Percentiles rank a stretch among this genome's conserved stretches.
phyloP scores from a whole-genome alignment of 2,888 invertebrate genomes.

The Dasysyrphus tricinctus region DNA sequence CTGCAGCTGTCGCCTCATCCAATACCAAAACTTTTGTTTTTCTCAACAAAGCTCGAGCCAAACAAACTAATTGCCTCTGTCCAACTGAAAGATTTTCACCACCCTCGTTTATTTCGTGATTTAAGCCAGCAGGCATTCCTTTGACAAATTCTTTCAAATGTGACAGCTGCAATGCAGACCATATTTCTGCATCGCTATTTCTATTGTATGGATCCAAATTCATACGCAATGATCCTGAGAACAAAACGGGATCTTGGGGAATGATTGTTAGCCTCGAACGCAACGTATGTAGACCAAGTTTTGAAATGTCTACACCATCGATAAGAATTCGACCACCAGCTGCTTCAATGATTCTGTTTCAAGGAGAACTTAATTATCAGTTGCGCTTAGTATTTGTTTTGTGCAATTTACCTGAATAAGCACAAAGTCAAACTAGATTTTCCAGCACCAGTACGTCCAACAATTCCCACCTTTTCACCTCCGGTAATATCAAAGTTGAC shows the following conservation, averaged over 20 bases:
- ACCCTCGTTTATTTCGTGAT: slow-evolving; percentile 94
- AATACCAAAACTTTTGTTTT: slow-evolving; percentile 93
- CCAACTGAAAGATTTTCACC: slow-evolving; percentile 96
- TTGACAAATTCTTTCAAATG: slow-evolving; percentile 94
- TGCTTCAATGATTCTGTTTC: slow-evolving; percentile 92
- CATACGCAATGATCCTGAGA: slow-evolving; percentile 94
- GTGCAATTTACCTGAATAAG: slow-evolving; percentile 87
- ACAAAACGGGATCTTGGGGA: slow-evolving; percentile 96
- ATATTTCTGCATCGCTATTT: slow-evolving; percentile 92
- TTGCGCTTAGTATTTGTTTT: background rate
- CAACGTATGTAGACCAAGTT: slow-evolving; percentile 93
- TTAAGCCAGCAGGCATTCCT: slow-evolving; percentile 89
- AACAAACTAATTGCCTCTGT: slow-evolving; percentile 93
- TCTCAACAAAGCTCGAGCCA: slow-evolving; percentile 92
- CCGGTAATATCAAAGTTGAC: slow-evolving; percentile 91
- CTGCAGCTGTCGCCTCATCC: slow-evolving; percentile 95
- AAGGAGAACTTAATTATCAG: background rate
- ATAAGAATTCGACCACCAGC: slow-evolving; percentile 92
- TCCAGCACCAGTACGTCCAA: slow-evolving; percentile 95
- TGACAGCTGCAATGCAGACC: slow-evolving; percentile 94
- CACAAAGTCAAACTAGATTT: slow-evolving; percentile 95
- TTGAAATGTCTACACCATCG: slow-evolving; percentile 92
- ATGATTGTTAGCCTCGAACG: slow-evolving; percentile 93
- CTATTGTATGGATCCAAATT: slow-evolving; percentile 95
- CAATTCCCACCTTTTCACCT: slow-evolving; percentile 95